Evolutionary conservation across 1,140 invertebrate genomes (phyloP), one percentile per base, ranked within the genome.

Genomic region (Drosophila chauvacae): DNA sequence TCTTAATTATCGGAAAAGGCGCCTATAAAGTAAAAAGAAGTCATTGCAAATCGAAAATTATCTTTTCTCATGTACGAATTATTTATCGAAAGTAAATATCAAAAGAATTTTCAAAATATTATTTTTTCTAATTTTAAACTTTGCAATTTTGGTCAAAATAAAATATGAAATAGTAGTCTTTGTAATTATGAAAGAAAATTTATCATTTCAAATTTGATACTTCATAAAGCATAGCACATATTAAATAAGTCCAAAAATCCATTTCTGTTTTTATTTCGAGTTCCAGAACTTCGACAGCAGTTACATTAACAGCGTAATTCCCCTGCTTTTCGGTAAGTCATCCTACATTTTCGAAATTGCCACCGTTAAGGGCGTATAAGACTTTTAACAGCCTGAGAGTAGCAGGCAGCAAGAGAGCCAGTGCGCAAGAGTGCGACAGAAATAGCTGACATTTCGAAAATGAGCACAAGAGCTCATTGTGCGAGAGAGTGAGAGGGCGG

Each of bases 311-410:
- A 51, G 20, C 0, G 7, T 2, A 0, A 10, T 7, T 45, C 2
- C 45, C 60, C 61, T 56, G 20, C 2, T 7, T 33, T 70, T 37
- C 44, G 55, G 53, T 56, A 33, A 60, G 18, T 14, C 14, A 9
- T 20, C 3, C 28, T 65, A 82, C 69, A 75, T 75, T 82, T 84
- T 77, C 81, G 72, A 83, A 63, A 5, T 28, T 0, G 3, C 4
- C 14, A 13, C 18, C 13, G 50, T 47, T 68, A 84, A 64, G 72
- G 61, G 45, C 37, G 84, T 87, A 87, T 90, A 90, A 88, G 84
- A 86, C 61, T 84, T 63, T 57, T 77, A 47, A 39, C 81, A 80
- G 81, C 41, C 35, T 5, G 10, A 42, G 39, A 65, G 62, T n/a
- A 65, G 13, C 63, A 66, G 64, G 64, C 41, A 50, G 16, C 30